phyloP scores from a whole-genome alignment of 1,140 invertebrate genomes.

The Camponotus vicinus region DNA sequence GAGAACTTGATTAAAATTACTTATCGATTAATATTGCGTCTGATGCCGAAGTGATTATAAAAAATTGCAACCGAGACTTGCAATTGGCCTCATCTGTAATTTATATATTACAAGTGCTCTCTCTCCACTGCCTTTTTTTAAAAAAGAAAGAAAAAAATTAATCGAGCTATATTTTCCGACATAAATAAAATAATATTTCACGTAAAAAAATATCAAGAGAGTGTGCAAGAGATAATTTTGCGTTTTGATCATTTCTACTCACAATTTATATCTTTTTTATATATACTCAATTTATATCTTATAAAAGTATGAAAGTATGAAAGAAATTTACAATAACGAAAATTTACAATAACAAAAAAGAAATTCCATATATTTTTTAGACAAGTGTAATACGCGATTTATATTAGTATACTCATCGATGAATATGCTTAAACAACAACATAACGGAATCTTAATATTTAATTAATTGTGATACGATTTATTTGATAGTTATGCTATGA shows the following conservation, averaged over 20 bases:
- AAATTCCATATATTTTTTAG: background rate
- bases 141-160: background rate
- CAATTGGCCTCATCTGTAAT: background rate
- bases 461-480: conserved; percentile 58
- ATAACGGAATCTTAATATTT: conserved; percentile 53
- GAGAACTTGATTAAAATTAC: conserved; percentile 21
- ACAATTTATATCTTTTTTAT: conserved; percentile 16
- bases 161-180: background rate
- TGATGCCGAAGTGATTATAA: background rate
- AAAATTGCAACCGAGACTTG: background rate
- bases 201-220: background rate
- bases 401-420: background rate
- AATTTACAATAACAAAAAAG: background rate
- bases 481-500: conserved; percentile 21
- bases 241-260: background rate
- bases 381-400: background rate
- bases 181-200: background rate
- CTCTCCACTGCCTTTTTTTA: conserved; percentile 11
- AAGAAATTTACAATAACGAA: conserved; percentile 19
- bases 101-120: conserved; percentile 21
- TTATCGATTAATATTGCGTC: background rate
- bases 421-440: conserved; percentile 27
- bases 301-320: background rate
- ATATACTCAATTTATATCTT: conserved; percentile 8
- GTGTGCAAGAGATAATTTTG: conserved; percentile 3